A percentile compares a stretch with the other conserved stretches of the same genome.
Conservation (phyloP, 2,888 invertebrate species). For the Galeruca laticollis region DNA sequence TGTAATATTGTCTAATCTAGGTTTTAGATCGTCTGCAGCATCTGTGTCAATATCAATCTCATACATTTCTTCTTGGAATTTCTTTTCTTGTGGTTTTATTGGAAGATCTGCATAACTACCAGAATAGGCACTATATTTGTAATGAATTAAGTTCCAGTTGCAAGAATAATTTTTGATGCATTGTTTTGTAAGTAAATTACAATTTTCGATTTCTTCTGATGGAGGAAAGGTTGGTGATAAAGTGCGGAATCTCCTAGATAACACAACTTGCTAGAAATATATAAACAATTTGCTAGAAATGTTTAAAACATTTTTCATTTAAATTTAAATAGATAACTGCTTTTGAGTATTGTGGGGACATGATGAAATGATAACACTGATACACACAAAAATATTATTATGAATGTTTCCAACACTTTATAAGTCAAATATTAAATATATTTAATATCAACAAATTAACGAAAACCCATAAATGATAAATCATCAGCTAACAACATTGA, state of each 20-base stretch:
- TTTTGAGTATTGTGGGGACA: too few relatives aligned
- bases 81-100: slow-evolving; percentile 73
- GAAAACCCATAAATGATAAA: too few relatives aligned
- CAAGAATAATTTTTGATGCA: slow-evolving; percentile 84
- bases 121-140: slow-evolving; percentile 90
- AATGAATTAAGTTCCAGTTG: slow-evolving; percentile 91
- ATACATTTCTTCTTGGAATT: slow-evolving; percentile 85
- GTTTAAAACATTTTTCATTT: too few relatives aligned
- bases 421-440: too few relatives aligned
- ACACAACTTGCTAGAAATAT: slow-evolving; percentile 77
- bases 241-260: slow-evolving; percentile 85
- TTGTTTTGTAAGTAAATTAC: slow-evolving; percentile 75
- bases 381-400: too few relatives aligned
- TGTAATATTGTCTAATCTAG: slow-evolving; percentile 81
- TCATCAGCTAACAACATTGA: too few relatives aligned
- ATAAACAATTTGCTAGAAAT: slow-evolving; percentile 16
- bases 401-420: too few relatives aligned
- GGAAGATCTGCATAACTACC: slow-evolving; percentile 90
- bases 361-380: too few relatives aligned
- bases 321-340: too few relatives aligned
- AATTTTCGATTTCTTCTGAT: slow-evolving; percentile 66
- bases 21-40: slow-evolving; percentile 78
- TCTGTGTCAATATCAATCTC: slow-evolving; percentile 91
- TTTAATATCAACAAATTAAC: too few relatives aligned
- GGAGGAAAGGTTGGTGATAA: slow-evolving; percentile 69